A percentile compares a stretch with the other conserved stretches of the same genome.
These are phyloP conservation scores for Nymphicus hollandicus DNA, from an alignment of 2,113 vertebrate genomes.

Conservation along the genomic window DNA sequence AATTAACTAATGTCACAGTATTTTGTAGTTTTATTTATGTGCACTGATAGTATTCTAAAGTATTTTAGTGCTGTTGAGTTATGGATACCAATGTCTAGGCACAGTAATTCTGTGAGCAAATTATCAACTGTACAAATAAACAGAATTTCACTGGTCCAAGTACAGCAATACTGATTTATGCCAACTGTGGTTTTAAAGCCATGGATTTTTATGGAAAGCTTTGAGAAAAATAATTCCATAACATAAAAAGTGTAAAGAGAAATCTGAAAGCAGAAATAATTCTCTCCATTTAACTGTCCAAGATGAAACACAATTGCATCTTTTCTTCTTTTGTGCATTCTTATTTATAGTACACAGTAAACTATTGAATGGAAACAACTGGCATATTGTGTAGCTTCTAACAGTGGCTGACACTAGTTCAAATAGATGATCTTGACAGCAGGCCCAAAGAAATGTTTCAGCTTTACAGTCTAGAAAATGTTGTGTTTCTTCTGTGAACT, in stretches of 20 bases:
- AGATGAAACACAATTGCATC: slow-evolving; percentile 16
- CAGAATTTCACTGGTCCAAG: not conserved
- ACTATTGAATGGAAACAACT: not conserved
- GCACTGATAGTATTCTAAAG: not conserved
- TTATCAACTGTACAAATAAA: slow-evolving; percentile 4
- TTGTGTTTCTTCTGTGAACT: not conserved
- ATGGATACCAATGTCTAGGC: not conserved
- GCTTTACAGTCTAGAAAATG: slow-evolving; percentile 3
- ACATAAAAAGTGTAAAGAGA: not conserved
- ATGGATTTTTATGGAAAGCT: not conserved
- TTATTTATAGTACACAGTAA: slow-evolving; percentile 17
- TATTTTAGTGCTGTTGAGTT: not conserved
- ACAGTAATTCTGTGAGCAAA: not conserved
- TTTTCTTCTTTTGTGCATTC: slow-evolving; percentile 37
- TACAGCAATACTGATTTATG: not conserved
- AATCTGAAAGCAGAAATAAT: slow-evolving; percentile 1
- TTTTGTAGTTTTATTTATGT: not conserved
- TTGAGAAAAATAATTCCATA: not conserved
- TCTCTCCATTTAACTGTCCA: not conserved
- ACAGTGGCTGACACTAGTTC: slow-evolving; percentile 25
- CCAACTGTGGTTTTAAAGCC: not conserved
- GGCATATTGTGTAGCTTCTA: slow-evolving; percentile 10
- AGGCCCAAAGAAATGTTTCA: slow-evolving; percentile 10
- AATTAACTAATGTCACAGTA: not conserved
- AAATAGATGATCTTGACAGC: slow-evolving; percentile 42